These are phyloP conservation scores for Cheilosia soror DNA, from an alignment of 2,888 invertebrate genomes.

Conservation along the genomic window DNA sequence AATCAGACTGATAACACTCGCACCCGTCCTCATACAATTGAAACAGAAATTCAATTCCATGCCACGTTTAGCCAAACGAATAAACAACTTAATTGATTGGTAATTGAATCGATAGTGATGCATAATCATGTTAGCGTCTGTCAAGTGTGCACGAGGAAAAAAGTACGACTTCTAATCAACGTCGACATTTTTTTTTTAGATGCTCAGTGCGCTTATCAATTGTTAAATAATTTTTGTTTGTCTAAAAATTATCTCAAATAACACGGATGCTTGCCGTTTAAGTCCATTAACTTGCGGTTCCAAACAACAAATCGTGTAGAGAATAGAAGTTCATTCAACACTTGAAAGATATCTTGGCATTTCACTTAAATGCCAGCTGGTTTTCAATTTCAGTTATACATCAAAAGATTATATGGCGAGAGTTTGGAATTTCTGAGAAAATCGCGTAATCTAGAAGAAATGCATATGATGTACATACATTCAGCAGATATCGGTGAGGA, in stretches of 20 bases:
- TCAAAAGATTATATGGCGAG: background rate
- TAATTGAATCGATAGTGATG: conserved; percentile 50
- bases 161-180: background rate
- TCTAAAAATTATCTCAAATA: conserved; percentile 12
- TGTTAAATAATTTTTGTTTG: conserved; percentile 4
- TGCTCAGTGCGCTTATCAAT: conserved; percentile 30
- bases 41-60: conserved; percentile 20
- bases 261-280: background rate
- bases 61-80: background rate
- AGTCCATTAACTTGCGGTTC: conserved; percentile 13
- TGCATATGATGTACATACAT: background rate
- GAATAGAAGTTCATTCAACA: conserved; percentile 15
- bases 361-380: background rate
- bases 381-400: too few relatives aligned
- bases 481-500: background rate
- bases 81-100: conserved; percentile 50
- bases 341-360: background rate
- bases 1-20: conserved; percentile 19
- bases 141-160: conserved; percentile 12
- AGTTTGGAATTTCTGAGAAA: conserved; percentile 17
- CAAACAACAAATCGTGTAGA: background rate
- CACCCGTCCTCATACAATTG: background rate
- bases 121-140: conserved; percentile 22
- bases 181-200: background rate
- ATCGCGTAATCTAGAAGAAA: conserved; percentile 1